Conservation (phyloP, 2,113 vertebrate genomes). For the Zapornia atra region DNA sequence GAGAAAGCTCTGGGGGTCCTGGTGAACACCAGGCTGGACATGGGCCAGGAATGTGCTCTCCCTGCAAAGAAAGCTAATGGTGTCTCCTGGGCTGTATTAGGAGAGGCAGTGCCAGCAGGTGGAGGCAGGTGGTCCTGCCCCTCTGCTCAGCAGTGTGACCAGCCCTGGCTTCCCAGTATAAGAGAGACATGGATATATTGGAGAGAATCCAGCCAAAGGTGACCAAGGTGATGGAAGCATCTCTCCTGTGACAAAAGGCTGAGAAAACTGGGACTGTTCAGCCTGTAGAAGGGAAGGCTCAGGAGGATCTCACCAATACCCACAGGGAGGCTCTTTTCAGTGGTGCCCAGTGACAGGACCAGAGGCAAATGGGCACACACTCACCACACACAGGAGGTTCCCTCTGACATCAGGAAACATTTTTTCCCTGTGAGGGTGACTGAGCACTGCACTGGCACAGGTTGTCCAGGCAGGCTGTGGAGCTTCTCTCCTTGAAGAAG, state of each 20-base stretch:
- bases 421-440: not conserved
- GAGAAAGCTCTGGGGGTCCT: not conserved
- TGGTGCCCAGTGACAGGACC: not conserved
- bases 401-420: too few relatives aligned
- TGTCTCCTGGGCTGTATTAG: not conserved
- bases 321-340: not conserved
- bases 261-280: not conserved
- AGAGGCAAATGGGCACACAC: not conserved
- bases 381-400: not conserved
- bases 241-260: not conserved
- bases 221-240: not conserved
- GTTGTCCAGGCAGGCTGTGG: not conserved
- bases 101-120: not conserved
- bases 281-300: not conserved
- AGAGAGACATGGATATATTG: fast-evolving
- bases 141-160: not conserved
- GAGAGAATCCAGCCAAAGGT: not conserved
- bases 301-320: not conserved
- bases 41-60: not conserved
- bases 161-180: not conserved
- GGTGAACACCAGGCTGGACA: not conserved
- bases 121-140: not conserved
- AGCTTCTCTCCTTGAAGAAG: not conserved
- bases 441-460: not conserved
- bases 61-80: not conserved